Conservation (phyloP, 2,113 vertebrate genomes). For the Python bivittatus region DNA sequence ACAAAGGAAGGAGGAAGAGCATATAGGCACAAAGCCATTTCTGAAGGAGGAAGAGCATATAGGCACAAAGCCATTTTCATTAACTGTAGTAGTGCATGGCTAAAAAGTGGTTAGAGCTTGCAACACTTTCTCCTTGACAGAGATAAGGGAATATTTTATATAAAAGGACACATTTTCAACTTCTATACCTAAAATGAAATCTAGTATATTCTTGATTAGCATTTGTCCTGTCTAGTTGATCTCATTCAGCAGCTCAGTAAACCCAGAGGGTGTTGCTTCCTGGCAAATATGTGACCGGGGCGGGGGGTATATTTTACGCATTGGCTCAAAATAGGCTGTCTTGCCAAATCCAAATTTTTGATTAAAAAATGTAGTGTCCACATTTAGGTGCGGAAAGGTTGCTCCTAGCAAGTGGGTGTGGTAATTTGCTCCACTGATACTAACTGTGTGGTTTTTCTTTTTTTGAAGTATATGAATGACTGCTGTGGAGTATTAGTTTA, state of each 20-base stretch:
- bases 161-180: not conserved
- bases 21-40: not conserved
- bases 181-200: not conserved
- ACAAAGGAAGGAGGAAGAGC: not conserved
- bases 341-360: not conserved
- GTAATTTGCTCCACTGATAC: not conserved
- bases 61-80: not conserved
- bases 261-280: not conserved
- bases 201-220: not conserved
- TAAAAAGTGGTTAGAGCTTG: not conserved
- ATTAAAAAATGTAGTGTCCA: not conserved
- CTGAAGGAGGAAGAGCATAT: not conserved
- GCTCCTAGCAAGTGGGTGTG: not conserved
- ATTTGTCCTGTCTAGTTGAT: not conserved
- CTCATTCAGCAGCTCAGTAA: not conserved
- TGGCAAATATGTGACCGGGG: not conserved
- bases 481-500: not conserved
- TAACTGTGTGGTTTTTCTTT: not conserved
- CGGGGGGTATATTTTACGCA: not conserved
- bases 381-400: not conserved
- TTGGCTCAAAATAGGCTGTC: not conserved
- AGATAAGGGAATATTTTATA: not conserved
- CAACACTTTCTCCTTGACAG: not conserved
- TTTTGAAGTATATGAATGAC: not conserved
- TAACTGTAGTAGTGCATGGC: not conserved